phyloP scores from a whole-genome alignment of 2,797 vertebrate species.

The Cirrhinus molitorella region DNA sequence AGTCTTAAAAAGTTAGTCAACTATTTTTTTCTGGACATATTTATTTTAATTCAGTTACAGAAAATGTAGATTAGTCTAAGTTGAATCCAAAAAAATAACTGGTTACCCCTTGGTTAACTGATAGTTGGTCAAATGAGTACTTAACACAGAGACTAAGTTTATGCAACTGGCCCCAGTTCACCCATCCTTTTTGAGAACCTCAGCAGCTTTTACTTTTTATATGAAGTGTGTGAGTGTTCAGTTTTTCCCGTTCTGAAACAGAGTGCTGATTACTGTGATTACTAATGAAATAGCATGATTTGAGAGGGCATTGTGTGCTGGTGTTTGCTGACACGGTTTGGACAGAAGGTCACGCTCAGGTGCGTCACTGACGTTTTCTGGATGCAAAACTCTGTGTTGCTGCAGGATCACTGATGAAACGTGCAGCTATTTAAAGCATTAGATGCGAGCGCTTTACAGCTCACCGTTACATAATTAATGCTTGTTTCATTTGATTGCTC shows the following conservation, averaged over 20 bases:
- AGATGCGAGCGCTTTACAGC: not conserved
- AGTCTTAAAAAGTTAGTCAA: no score
- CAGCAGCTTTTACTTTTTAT: not conserved
- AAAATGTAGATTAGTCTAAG: no score
- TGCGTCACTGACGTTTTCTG: no score
- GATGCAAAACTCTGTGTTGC: not conserved
- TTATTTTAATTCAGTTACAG: no score
- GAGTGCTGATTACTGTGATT: not conserved
- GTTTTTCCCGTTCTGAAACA: not conserved
- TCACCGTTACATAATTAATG: constrained; percentile 26
- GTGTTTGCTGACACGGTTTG: not conserved
- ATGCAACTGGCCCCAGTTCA: no score
- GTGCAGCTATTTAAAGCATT: constrained; percentile 15
- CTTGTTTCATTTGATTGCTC: not conserved
- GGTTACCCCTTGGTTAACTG: no score
- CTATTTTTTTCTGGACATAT: no score
- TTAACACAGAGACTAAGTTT: no score
- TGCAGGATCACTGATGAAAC: not conserved
- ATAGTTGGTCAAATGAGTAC: no score
- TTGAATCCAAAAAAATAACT: no score
- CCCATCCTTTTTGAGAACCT: no score
- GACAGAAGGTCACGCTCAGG: not conserved
- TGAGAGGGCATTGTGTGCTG: not conserved
- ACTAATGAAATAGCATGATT: not conserved
- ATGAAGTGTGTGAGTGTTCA: not conserved